Evolutionary conservation across 2,797 vertebrate genomes (phyloP).

Genomic region (Staurois parvus): DNA sequence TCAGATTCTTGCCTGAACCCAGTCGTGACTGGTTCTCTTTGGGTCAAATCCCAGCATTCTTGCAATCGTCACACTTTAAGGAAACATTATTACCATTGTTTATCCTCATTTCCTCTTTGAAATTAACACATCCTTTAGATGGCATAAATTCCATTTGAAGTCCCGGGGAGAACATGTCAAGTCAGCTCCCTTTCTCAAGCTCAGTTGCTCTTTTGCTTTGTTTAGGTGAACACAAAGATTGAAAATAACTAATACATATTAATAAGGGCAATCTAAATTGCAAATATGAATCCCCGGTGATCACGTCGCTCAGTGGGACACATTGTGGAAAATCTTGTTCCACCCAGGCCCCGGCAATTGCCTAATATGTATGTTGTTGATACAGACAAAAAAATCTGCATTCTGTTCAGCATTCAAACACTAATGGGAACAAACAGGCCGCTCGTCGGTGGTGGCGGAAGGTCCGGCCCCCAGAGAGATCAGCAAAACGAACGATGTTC

Average conservation of each 20-base stretch:
- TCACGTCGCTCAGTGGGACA: constrained; percentile 14
- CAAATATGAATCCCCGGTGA: constrained; percentile 23
- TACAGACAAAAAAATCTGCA: constrained; percentile 37
- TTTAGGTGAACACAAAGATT: constrained; percentile 16
- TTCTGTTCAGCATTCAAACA: constrained; percentile 37
- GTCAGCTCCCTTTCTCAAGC: background rate
- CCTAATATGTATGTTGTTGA: constrained; percentile 42
- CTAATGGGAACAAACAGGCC: constrained; percentile 52
- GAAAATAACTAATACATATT: constrained; percentile 35
- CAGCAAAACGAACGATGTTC: constrained; percentile 11
- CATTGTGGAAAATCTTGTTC: constrained; percentile 26
- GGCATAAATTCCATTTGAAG: background rate
- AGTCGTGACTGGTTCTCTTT: too few species aligned
- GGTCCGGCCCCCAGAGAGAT: constrained; percentile 31
- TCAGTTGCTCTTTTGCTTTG: constrained; percentile 20
- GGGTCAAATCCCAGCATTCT: too few species aligned
- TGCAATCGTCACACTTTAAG: too few species aligned
- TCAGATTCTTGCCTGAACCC: too few species aligned
- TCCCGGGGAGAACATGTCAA: background rate
- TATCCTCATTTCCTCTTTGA: background rate
- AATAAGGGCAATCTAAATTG: constrained; percentile 48
- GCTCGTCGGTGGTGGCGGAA: constrained; percentile 12
- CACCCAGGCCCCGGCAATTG: constrained; percentile 20
- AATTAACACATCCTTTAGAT: background rate
- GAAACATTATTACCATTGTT: background rate